Conservation (phyloP, 2,888 invertebrate genomes). For the Meteorus cinctellus region DNA sequence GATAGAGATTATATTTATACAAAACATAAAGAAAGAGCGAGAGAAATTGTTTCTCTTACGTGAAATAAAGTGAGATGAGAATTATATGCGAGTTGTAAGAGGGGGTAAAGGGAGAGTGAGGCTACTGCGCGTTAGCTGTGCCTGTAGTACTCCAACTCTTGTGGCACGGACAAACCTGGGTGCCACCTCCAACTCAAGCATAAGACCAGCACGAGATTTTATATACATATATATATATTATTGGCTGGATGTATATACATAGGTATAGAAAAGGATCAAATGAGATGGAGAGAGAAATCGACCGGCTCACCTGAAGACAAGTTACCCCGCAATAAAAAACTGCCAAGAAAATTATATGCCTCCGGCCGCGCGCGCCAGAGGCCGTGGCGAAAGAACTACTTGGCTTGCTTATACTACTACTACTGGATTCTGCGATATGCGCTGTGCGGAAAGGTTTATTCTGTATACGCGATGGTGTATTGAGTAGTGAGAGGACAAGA, state of each 20-base stretch:
- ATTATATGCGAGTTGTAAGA: constrained; percentile 6
- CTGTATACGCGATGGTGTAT: background rate
- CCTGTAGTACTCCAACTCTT: constrained; percentile 68
- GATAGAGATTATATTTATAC: constrained; percentile 29
- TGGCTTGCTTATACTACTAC: constrained; percentile 65
- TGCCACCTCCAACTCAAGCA: constrained; percentile 40
- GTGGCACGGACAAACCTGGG: constrained; percentile 22
- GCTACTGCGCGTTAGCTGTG: constrained; percentile 72
- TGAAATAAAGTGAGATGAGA: constrained; percentile 42
- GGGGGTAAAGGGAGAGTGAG: constrained; percentile 57
- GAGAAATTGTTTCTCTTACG: constrained; percentile 41
- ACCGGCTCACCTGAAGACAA: constrained; percentile 72
- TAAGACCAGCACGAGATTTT: constrained; percentile 11
- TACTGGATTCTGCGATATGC: constrained; percentile 23
- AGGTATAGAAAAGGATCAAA: background rate
- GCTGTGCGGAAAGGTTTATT: background rate
- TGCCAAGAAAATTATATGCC: constrained; percentile 73
- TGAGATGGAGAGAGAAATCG: constrained; percentile 47
- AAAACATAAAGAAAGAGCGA: constrained; percentile 29
- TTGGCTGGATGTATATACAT: constrained; percentile 4
- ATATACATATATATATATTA: background rate
- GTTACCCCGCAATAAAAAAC: constrained; percentile 72
- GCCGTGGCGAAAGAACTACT: constrained; percentile 65
- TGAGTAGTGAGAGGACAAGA: background rate
- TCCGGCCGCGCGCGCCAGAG: constrained; percentile 60